Evolutionary conservation across 2,113 vertebrate species (phyloP), one percentile per base, ranked within the genome.

Genomic region (Dicerorhinus sumatrensis): DNA sequence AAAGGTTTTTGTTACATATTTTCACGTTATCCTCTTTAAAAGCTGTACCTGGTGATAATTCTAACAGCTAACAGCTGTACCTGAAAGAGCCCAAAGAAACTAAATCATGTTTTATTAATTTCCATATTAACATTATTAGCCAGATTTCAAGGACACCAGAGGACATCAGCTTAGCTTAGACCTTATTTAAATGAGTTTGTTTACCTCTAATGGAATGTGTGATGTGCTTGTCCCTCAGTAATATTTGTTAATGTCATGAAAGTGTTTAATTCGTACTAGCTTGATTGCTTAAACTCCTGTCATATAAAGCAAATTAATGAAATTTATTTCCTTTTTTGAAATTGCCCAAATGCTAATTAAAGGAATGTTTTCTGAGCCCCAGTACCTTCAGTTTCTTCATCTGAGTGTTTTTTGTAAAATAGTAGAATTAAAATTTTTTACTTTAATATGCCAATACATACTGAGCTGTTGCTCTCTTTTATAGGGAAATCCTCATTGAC

Each of bases 401-500:
- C 70, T 88, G 36, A 56, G 29, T 93, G 18, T 67, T 90, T 90
- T 70, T 70, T n/a, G 69, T 86, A 42, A 80, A 97, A 58, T 7
- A 82, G 39, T 29, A 75, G 36, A 36, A 42, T 91, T 92, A 62
- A 33, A 17, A 12, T 20, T 76, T 60, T 93, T 83, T 54, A 36
- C 70, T 8, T 31, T 58, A 13, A 12, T 72, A 25, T 21, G 18
- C 67, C 39, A 16, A 0, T 29, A 39, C 31, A 46, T 81, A 56
- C 93, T 97, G 63, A 96, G 20, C 27, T 93, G 0, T 83, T 60
- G 46, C 93, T 89, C 97, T 99, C 63, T 94, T 96, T 98, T 98
- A 42, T 98, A 99, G 99, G 99, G 98, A 99, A 99, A 99, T 99
- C 99, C 89, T 99, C 99, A 89, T 98, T 99, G 99, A 99, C 99